phyloP scores from a whole-genome alignment of 1,140 invertebrate species.

The Ylistrum balloti region DNA sequence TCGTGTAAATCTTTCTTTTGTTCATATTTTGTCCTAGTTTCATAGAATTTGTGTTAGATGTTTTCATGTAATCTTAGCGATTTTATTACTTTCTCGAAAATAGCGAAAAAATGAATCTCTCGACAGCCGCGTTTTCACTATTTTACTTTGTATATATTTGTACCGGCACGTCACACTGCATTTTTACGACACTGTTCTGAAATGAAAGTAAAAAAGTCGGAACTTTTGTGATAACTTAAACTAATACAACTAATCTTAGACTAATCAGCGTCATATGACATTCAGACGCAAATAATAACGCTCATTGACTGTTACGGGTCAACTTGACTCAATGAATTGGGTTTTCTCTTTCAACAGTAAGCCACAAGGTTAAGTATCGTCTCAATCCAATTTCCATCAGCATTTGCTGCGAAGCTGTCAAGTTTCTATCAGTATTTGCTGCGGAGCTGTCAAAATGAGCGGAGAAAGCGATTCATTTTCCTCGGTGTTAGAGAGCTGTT shows the following conservation, averaged over 20 bases:
- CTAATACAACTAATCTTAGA: not conserved
- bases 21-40: too few species aligned
- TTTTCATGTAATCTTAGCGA: too few species aligned
- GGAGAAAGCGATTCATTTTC: slow-evolving; percentile 17
- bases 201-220: too few species aligned
- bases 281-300: not conserved
- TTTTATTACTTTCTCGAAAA: too few species aligned
- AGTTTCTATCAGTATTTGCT: slow-evolving; percentile 34
- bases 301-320: not conserved
- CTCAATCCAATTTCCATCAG: slow-evolving; percentile 18
- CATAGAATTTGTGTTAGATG: too few species aligned
- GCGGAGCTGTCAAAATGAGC: slow-evolving; percentile 23
- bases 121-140: too few species aligned
- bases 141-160: too few species aligned
- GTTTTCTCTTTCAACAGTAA: slow-evolving; percentile 23
- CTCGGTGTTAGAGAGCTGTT: not conserved
- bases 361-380: slow-evolving; percentile 6
- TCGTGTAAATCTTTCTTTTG: too few species aligned
- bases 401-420: slow-evolving; percentile 37
- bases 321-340: not conserved
- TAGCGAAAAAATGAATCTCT: too few species aligned
- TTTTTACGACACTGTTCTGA: too few species aligned
- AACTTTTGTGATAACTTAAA: too few species aligned
- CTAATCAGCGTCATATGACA: not conserved
- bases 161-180: too few species aligned